Evolutionary conservation across 2,888 invertebrate genomes (phyloP), one percentile per base, ranked within the genome.

Genomic region (Suillia variegata): DNA sequence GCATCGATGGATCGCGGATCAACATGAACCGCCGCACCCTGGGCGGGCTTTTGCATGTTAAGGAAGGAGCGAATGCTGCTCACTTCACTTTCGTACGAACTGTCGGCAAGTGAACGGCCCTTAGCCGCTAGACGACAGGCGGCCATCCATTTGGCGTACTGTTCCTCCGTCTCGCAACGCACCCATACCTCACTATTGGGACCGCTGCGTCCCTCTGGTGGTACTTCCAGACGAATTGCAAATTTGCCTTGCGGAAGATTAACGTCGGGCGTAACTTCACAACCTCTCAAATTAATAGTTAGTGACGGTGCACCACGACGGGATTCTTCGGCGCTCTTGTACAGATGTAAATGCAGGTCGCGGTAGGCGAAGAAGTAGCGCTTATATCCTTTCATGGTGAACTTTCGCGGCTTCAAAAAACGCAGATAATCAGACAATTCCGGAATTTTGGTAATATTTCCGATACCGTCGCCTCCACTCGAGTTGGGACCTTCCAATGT

Each of bases 121-220:
- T 96, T 96, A 2, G 97, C 88, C 0, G 98, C 99, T 64, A 99
- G 85, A 56, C 94, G 89, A 77, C 96, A 96, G 1, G 98, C 99
- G 0, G 98, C 96, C 90, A 99, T 95, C 99, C 99, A 99, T 77
- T 92, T 92, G 12, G 98, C 96, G 83, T 98, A 99, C 79, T 98
- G 96, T 51, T 94, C 92, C 83, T 98, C 94, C 70, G 90, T 89
- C 73, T 97, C 96, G 80, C 98, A 98, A 77, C 96, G 88, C 69
- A 99, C 89, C 88, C 94, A 94, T 86, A 97, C 92, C 83, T 99
- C 99, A 63, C 91, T 90, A 92, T 99, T 97, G 79, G 99, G 97
- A 45, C 93, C 90, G 92, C 97, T 96, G 65, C 96, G 94, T 68
- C 96, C 96, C 56, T 93, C 88, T 55, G 92, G 89, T 0, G 96